Evolutionary conservation across 2,113 vertebrate genomes (phyloP), one percentile per base, ranked within the genome.

Genomic region (Pollimyrus isidori): DNA sequence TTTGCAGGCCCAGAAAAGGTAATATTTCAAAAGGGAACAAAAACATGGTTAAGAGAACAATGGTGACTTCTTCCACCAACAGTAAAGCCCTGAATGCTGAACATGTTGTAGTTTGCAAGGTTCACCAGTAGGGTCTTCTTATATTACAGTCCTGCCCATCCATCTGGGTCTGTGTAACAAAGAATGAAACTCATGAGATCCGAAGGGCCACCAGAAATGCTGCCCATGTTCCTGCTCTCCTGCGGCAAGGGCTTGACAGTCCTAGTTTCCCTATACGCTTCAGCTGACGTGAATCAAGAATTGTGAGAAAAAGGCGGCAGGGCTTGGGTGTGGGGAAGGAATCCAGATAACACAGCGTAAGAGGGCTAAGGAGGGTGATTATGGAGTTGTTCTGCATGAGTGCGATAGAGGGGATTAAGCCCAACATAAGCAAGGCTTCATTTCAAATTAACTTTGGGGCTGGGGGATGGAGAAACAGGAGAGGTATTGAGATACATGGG

Each of bases 361-460:
- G 85, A 5, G n/a, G 15, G 45, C 45, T 58, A 84, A 89, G 46
- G 56, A 89, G 48, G 85, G 65, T 80, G 89, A 90, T 90, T 90
- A 87, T 23, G 21, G 21, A 42, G 58, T 45, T 11, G 35, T 56
- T 50, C 46, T 23, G 62, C 84, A 87, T 76, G 26, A 89, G 84
- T 23, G 46, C 3, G 82, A 84, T 84, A 48, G 82, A 53, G 62
- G 62, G 65, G 26, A 76, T 90, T 80, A 87, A 52, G n/a, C 89
- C 89, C 11, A 23, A 35, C 35, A 56, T 62, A 80, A 80, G 76
- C 80, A 46, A 52, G n/a, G 80, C 88, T 58, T 53, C 35, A 89
- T 83, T 58, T 89, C 80, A 84, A 85, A 80, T 62, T 10, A 42
- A 85, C 35, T 80, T 39, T 80, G 35, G 35, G 73, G 73, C 13